Evolutionary conservation across 2,113 vertebrate species (phyloP).

Genomic region (Etheostoma cragini): DNA sequence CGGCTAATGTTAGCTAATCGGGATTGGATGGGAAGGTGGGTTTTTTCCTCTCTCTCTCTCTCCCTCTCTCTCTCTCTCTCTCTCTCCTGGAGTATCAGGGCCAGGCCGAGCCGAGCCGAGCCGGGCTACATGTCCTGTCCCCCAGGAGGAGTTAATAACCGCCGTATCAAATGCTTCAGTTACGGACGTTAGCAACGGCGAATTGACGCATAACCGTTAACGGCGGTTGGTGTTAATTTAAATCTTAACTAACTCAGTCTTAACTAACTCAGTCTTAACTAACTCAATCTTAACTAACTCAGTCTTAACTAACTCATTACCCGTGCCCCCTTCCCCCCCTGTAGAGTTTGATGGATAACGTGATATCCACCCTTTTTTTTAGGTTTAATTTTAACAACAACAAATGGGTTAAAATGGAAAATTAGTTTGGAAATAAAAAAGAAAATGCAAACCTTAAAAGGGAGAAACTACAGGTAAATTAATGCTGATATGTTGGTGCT

Average conservation of each 20-base stretch:
- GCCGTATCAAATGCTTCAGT: not conserved
- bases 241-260: too few relatives aligned
- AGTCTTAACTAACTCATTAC: slow-evolving; percentile 14
- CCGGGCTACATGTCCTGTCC: slow-evolving; percentile 10
- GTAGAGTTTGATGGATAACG: not conserved
- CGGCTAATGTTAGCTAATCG: slow-evolving; percentile 60
- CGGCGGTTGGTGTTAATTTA: slow-evolving; percentile 1
- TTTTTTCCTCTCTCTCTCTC: not conserved
- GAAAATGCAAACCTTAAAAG: too few relatives aligned
- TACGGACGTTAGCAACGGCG: not conserved
- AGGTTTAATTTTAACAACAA: not conserved
- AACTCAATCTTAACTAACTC: too few relatives aligned
- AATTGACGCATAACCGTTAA: slow-evolving; percentile 64
- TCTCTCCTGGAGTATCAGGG: slow-evolving; percentile 14
- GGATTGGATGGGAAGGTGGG: slow-evolving; percentile 39
- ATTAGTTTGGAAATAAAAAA: not conserved
- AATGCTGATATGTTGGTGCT: too few relatives aligned
- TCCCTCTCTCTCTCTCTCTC: not conserved
- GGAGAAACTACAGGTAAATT: too few relatives aligned
- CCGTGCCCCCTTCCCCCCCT: rapidly evolving
- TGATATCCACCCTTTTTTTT: not conserved
- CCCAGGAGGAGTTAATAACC: slow-evolving; percentile 7
- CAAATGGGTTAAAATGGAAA: not conserved
- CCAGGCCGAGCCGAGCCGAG: slow-evolving; percentile 24
- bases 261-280: not conserved